Evolutionary conservation across 2,888 invertebrate genomes (phyloP).

Genomic region (Cantharis flavilabris): DNA sequence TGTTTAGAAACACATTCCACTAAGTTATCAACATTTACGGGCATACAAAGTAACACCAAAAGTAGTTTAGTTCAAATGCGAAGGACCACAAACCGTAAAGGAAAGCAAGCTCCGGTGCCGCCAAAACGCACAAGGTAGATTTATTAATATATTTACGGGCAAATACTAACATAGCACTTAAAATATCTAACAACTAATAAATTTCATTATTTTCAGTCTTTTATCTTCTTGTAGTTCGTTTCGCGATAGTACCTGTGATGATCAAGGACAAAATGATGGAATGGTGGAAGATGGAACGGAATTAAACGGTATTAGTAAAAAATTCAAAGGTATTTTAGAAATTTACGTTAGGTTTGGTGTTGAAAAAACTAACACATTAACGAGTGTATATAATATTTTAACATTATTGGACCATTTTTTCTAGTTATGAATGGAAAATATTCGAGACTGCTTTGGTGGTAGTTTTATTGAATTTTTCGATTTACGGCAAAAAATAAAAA

Average conservation of each 20-base stretch:
- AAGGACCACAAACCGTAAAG: slow-evolving; percentile 83
- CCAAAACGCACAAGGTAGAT: slow-evolving; percentile 90
- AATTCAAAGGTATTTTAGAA: slow-evolving; percentile 50
- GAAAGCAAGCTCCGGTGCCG: slow-evolving; percentile 93
- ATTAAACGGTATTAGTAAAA: slow-evolving; percentile 57
- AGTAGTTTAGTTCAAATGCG: slow-evolving; percentile 80
- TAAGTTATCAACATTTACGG: slow-evolving; percentile 68
- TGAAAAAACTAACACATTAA: slow-evolving; percentile 12
- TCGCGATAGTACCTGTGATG: slow-evolving; percentile 81
- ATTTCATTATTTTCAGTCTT: slow-evolving; percentile 61
- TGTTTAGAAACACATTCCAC: slow-evolving; percentile 42
- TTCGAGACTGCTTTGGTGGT: background rate
- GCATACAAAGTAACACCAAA: slow-evolving; percentile 61
- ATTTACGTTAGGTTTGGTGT: slow-evolving; percentile 14
- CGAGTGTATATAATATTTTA: background rate
- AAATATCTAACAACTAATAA: slow-evolving; percentile 22
- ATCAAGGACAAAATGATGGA: slow-evolving; percentile 60
- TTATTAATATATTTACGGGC: slow-evolving; percentile 1
- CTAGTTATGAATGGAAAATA: background rate
- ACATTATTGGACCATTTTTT: background rate
- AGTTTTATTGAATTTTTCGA: background rate
- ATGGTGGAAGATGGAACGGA: slow-evolving; percentile 62
- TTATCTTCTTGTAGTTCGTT: slow-evolving; percentile 85
- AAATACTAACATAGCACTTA: slow-evolving; percentile 7
- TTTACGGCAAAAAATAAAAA: too few species aligned